phyloP scores from a whole-genome alignment of 2,888 invertebrate genomes.

The Leptinotarsa peninsularis region DNA sequence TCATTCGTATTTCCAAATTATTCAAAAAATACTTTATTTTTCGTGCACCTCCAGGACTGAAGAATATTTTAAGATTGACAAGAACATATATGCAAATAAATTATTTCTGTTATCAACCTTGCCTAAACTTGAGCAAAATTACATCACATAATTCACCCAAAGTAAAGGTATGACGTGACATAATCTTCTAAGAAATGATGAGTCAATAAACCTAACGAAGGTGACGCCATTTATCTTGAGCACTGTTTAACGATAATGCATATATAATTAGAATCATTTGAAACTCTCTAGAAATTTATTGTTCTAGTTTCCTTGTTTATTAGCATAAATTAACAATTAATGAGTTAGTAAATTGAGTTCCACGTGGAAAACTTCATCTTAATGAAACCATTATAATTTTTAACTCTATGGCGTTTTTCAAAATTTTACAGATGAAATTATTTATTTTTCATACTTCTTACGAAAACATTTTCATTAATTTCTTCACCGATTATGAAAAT shows the following conservation, averaged over 20 bases:
- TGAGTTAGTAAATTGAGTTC: no score
- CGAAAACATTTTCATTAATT: no score
- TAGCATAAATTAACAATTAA: no score
- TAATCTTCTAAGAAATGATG: not conserved
- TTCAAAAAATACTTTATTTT: not conserved
- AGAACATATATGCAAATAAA: not conserved
- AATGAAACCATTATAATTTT: no score
- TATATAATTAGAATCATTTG: not conserved
- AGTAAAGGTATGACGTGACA: slow-evolving; percentile 1
- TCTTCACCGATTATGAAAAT: no score
- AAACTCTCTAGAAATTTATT: no score
- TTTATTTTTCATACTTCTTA: no score
- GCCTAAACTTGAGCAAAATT: slow-evolving; percentile 4
- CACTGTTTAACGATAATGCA: not conserved
- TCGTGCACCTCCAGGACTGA: not conserved
- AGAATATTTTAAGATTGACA: not conserved
- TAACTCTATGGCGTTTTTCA: no score
- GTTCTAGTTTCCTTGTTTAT: no score
- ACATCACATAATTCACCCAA: not conserved
- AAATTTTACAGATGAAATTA: no score
- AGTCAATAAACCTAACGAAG: not conserved
- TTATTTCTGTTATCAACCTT: slow-evolving; percentile 1
- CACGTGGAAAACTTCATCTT: no score
- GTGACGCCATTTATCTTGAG: not conserved
- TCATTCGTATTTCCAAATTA: not conserved